These are phyloP conservation scores for Tetrapedia diversipes DNA, from an alignment of 2,888 invertebrate genomes.

Conservation along the genomic window DNA sequence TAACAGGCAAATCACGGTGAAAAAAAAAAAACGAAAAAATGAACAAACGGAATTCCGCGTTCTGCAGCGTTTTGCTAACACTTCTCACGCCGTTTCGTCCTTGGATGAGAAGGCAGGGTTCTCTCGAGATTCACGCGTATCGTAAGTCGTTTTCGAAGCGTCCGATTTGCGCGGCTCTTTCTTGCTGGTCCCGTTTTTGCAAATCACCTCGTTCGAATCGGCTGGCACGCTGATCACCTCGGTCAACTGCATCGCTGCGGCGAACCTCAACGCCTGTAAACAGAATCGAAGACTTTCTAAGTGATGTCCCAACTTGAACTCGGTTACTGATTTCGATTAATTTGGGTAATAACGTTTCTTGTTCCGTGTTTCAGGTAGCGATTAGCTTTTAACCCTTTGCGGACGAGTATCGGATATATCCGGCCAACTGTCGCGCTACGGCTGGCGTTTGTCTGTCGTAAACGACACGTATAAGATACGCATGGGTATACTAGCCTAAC, in stretches of 20 bases:
- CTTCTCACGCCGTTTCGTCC: constrained; percentile 51
- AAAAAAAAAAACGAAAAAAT: background rate
- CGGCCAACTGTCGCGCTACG: too few relatives aligned
- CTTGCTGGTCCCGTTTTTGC: constrained; percentile 74
- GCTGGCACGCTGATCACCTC: constrained; percentile 67
- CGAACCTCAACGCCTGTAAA: constrained; percentile 73
- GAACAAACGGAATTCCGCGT: background rate
- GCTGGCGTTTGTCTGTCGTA: too few relatives aligned
- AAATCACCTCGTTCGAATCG: constrained; percentile 6
- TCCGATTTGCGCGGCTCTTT: constrained; percentile 21
- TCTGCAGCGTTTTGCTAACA: too few relatives aligned
- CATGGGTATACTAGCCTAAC: too few relatives aligned
- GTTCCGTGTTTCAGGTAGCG: too few relatives aligned
- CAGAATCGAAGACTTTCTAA: constrained; percentile 59
- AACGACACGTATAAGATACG: too few relatives aligned
- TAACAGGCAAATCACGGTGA: too few relatives aligned
- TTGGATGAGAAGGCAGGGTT: constrained; percentile 56
- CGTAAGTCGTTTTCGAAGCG: constrained; percentile 12
- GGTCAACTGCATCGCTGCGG: constrained; percentile 72
- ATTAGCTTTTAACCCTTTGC: too few relatives aligned
- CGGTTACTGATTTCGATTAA: too few relatives aligned
- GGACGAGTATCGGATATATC: too few relatives aligned
- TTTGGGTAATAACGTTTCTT: too few relatives aligned
- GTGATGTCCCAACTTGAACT: too few relatives aligned
- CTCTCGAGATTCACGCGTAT: constrained; percentile 34